phyloP scores from a whole-genome alignment of 2,113 vertebrate genomes.

The Dipodomys stephensi region DNA sequence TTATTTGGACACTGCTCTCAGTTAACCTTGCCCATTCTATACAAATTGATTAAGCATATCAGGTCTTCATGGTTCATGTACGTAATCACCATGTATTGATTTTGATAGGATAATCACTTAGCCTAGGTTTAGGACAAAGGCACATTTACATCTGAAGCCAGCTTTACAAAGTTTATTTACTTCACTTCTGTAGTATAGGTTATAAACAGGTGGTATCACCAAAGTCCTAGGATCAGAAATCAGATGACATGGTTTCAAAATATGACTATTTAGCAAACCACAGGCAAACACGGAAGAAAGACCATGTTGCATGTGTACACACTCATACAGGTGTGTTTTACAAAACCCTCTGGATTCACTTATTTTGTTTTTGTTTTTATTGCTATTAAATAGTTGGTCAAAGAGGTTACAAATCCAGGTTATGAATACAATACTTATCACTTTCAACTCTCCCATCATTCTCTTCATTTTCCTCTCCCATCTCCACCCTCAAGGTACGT shows the following conservation, averaged over 20 bases:
- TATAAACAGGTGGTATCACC: neutral
- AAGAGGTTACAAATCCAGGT: no score
- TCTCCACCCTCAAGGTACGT: no score
- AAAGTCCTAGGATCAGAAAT: slow-evolving; percentile 23
- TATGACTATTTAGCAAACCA: neutral
- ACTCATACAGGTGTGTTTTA: neutral
- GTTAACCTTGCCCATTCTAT: neutral
- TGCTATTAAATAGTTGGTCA: no score
- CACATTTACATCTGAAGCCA: neutral
- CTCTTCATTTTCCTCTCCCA: no score
- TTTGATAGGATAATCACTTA: slow-evolving; percentile 4
- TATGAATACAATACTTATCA: no score
- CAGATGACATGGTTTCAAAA: slow-evolving; percentile 6
- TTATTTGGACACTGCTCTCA: neutral
- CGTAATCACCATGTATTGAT: neutral
- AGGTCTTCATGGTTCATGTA: neutral
- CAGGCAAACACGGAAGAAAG: neutral
- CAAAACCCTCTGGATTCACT: neutral
- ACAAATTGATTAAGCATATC: neutral
- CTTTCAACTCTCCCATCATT: no score
- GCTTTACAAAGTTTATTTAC: neutral
- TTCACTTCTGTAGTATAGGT: neutral
- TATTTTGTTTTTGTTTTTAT: neutral
- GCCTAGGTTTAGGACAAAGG: neutral
- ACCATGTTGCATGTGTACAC: neutral